Evolutionary conservation across 2,888 invertebrate genomes (phyloP).

Genomic region (Clunio marinus): DNA sequence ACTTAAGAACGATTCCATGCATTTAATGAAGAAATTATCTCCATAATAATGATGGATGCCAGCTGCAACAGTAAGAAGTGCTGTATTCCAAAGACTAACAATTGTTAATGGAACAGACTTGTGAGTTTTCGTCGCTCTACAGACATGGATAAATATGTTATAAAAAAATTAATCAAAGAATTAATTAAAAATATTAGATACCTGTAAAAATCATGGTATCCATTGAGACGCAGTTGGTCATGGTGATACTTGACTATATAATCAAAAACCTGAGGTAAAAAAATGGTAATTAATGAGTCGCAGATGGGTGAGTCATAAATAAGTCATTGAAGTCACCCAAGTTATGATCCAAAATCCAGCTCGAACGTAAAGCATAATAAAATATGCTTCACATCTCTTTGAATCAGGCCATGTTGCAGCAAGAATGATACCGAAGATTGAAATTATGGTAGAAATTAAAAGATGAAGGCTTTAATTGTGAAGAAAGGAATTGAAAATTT

Average conservation of each 20-base stretch:
- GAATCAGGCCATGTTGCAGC: slow-evolving; percentile 46
- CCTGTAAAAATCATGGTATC: slow-evolving; percentile 66
- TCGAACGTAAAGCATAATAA: slow-evolving; percentile 58
- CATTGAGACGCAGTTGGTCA: slow-evolving; percentile 58
- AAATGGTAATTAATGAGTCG: neutral
- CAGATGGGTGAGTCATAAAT: slow-evolving; percentile 28
- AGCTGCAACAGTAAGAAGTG: slow-evolving; percentile 56
- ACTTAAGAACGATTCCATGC: slow-evolving; percentile 53
- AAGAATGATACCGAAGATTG: slow-evolving; percentile 47
- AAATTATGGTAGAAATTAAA: slow-evolving; percentile 47
- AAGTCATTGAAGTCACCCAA: slow-evolving; percentile 50
- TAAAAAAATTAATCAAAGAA: no score
- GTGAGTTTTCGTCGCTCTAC: slow-evolving; percentile 57
- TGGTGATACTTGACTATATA: slow-evolving; percentile 58
- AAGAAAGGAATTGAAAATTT: neutral
- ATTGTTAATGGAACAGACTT: slow-evolving; percentile 60
- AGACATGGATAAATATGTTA: no score
- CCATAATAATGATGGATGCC: slow-evolving; percentile 58
- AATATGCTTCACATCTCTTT: slow-evolving; percentile 56
- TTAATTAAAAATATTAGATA: no score
- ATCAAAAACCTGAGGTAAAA: slow-evolving; percentile 54
- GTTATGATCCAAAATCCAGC: slow-evolving; percentile 58
- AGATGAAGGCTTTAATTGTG: slow-evolving; percentile 33
- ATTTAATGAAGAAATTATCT: slow-evolving; percentile 52
- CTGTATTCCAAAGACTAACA: slow-evolving; percentile 60